Percentiles rank a stretch among this genome's conserved stretches.
These are phyloP conservation scores for Notiomystis cincta DNA, from an alignment of 2,113 vertebrate genomes.

Conservation along the genomic window DNA sequence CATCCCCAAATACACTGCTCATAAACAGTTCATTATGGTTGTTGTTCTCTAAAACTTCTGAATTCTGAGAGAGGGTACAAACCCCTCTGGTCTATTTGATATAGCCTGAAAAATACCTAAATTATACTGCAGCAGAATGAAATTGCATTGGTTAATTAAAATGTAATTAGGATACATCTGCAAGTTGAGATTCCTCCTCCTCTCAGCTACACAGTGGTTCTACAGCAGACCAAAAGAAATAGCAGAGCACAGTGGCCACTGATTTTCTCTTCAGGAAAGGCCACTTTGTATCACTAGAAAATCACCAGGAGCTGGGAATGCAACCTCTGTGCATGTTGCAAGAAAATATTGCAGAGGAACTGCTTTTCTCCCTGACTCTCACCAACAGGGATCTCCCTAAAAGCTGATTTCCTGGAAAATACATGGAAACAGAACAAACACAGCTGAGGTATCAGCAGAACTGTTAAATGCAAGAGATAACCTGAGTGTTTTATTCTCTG, in stretches of 20 bases:
- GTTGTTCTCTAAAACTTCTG: background rate
- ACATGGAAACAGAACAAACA: rapidly evolving
- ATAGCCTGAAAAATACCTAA: background rate
- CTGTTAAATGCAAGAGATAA: background rate
- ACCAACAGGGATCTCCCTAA: background rate
- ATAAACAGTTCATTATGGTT: background rate
- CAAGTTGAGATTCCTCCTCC: background rate
- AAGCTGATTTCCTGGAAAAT: background rate
- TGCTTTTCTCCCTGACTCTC: background rate
- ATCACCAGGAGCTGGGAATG: background rate
- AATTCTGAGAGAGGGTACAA: background rate
- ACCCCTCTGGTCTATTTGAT: background rate
- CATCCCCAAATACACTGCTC: background rate
- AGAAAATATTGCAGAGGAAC: background rate
- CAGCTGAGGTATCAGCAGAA: background rate
- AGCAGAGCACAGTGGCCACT: background rate
- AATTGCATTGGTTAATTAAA: background rate
- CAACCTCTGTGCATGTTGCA: rapidly evolving
- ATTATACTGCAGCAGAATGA: background rate
- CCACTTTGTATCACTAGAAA: background rate
- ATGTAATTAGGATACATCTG: background rate
- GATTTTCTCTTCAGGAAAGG: background rate
- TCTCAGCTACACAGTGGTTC: background rate
- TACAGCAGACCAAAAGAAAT: background rate
- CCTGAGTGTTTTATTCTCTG: background rate